Base-by-base conservation (phyloP, 2,888 invertebrate species). In the Chymomyza caudatula region DNA sequence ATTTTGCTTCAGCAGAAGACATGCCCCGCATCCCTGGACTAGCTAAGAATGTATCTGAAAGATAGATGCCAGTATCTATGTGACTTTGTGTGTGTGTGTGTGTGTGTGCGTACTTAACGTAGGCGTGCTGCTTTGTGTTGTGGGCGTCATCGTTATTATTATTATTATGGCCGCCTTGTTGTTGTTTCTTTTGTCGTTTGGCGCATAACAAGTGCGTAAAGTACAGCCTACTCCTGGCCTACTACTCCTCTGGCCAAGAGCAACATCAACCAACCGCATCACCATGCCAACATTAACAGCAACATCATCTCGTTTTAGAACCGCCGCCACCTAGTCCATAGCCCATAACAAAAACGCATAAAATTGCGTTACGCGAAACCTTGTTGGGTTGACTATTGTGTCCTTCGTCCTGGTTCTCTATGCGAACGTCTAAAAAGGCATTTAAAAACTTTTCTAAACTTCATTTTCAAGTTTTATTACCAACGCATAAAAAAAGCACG, bases 401-500 rank as follows among this genome's bases (percentile, higher is more conserved):
- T 37, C 29, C 29, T 37, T 37, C 29, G 29, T 11, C 29, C 11
- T 23, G 23, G 23, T 23, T 23, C 23, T n/a, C 23, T 4, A 23
- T 4, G 23, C 60, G 56, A 65, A 63, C 63, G 49, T 47, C 61
- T 57, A 66, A 69, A 63, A 69, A 77, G 61, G 83, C 80, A 83
- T 80, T 80, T 80, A 85, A 85, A 77, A 82, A 81, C 67, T 81
- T 86, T 86, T 69, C 82, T 84, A 78, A 83, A 86, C 82, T 83
- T 84, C 78, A 83, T 83, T 83, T 86, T 78, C 71, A 84, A 86
- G 82, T 83, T 83, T 82, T 82, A 82, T 82, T 80, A 71, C 74
- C 71, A 74, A 51, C 17, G 67, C 49, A 62, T 44, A 17, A 29
- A 43, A 37, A n/a, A 49, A 47, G 47, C 47, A 47, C 5, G 19